These are phyloP conservation scores for Rhinopomastus cyanomelas DNA, from an alignment of 2,113 vertebrate genomes.

Conservation along the genomic window DNA sequence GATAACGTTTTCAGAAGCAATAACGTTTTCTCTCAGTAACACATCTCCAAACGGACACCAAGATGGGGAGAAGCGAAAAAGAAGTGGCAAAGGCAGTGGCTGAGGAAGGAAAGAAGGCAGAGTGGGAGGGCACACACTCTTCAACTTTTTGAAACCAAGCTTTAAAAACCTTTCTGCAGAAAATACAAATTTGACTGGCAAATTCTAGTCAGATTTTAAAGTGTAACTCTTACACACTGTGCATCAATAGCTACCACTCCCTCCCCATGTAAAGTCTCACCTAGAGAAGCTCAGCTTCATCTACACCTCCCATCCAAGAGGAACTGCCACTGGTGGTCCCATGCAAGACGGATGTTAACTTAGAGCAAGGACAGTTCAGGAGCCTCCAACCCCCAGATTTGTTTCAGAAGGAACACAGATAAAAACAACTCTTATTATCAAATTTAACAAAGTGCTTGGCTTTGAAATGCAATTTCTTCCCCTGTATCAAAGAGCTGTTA, in stretches of 20 bases:
- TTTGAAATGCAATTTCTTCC: conserved; percentile 46
- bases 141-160: too few species aligned
- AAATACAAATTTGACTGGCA: too few species aligned
- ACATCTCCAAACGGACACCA: too few species aligned
- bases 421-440: conserved; percentile 3
- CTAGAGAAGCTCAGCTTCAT: not conserved
- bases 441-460: conserved; percentile 19
- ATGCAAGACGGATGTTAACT: not conserved
- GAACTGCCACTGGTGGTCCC: not conserved
- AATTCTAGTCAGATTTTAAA: too few species aligned
- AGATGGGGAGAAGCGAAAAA: too few species aligned
- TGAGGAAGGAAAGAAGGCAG: too few species aligned
- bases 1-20: too few species aligned
- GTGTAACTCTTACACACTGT: too few species aligned
- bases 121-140: too few species aligned
- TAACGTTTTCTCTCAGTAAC: too few species aligned
- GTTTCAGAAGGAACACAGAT: conserved; percentile 33
- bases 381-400: not conserved
- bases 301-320: not conserved
- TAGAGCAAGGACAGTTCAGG: not conserved
- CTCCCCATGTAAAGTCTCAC: rapidly evolving
- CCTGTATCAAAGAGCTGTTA: conserved; percentile 33
- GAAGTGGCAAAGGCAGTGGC: too few species aligned
- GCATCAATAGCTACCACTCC: not conserved
- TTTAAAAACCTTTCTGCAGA: too few species aligned